Percentiles rank a stretch among this genome's conserved stretches.
Conservation (phyloP, 1,140 invertebrate genomes). For the Drosophila kepulauana region DNA sequence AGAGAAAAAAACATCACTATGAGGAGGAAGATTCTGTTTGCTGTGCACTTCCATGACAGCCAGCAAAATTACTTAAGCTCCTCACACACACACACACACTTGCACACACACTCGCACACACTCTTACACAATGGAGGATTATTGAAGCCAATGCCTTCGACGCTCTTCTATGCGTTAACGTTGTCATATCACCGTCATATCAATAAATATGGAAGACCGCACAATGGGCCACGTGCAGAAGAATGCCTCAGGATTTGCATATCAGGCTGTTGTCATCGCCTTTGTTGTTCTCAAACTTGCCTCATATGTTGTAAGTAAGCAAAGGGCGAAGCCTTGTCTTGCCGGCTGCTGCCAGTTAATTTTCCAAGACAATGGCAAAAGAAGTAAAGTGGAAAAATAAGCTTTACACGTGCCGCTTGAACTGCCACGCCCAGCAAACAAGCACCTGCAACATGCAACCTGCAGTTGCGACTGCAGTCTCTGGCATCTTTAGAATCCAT, state of each 20-base stretch:
- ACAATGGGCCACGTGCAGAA: conserved; percentile 65
- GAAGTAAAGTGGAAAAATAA: conserved; percentile 70
- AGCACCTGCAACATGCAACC: conserved; percentile 33
- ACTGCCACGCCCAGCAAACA: conserved; percentile 55
- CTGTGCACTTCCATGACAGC: conserved; percentile 74
- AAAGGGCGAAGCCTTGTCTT: conserved; percentile 40
- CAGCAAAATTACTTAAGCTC: conserved; percentile 78
- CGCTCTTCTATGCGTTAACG: conserved; percentile 20
- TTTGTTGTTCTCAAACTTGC: conserved; percentile 53
- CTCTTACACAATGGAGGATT: conserved; percentile 37
- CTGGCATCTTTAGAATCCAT: conserved; percentile 2
- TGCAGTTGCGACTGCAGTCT: conserved; percentile 7
- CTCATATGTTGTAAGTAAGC: conserved; percentile 48
- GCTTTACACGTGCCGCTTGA: conserved; percentile 77
- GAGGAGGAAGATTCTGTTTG: conserved; percentile 57
- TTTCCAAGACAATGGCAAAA: conserved; percentile 77
- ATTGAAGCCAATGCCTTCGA: conserved; percentile 54
- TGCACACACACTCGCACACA: background rate
- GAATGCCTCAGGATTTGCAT: conserved; percentile 66
- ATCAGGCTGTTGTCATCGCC: conserved; percentile 36
- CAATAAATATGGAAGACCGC: conserved; percentile 74
- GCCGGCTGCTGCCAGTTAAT: conserved; percentile 67
- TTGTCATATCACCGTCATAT: conserved; percentile 81
- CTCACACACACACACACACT: conserved; percentile 24
- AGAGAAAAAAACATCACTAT: background rate